Conservation (phyloP, 2,888 invertebrate species). For the Linnaemya tessellans region DNA sequence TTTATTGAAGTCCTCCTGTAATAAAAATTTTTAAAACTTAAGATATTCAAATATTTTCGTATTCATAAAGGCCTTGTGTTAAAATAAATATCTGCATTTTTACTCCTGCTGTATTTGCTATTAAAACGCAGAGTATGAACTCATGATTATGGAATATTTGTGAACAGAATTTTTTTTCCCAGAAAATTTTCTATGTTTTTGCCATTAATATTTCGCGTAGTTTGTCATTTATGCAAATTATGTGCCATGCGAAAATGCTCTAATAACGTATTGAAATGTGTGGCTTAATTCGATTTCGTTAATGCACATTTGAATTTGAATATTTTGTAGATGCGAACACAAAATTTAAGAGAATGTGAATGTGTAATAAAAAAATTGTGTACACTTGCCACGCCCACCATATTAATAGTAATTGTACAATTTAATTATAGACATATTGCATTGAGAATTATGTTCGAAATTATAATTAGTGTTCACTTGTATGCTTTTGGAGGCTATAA, state of each 20-base stretch:
- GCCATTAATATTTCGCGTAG: slow-evolving; percentile 43
- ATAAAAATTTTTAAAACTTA: no score
- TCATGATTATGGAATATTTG: background rate
- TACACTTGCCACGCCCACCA: slow-evolving; percentile 24
- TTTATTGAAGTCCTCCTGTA: no score
- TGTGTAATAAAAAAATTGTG: background rate
- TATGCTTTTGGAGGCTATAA: background rate
- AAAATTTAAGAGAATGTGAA: background rate
- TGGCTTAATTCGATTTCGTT: slow-evolving; percentile 62
- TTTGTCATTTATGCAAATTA: slow-evolving; percentile 64
- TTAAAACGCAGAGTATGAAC: background rate
- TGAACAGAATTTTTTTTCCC: background rate
- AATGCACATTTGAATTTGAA: slow-evolving; percentile 55
- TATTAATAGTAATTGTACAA: slow-evolving; percentile 11
- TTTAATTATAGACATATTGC: slow-evolving; percentile 15
- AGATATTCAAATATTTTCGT: no score
- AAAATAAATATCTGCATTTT: background rate
- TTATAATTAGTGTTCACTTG: background rate
- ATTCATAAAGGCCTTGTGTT: no score
- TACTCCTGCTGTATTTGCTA: background rate
- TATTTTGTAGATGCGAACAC: slow-evolving; percentile 30
- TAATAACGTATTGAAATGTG: slow-evolving; percentile 52
- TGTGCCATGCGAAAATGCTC: slow-evolving; percentile 49
- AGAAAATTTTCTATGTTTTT: slow-evolving; percentile 8
- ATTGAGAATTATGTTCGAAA: background rate